Conservation (phyloP, 2,113 vertebrate species). For the Oreochromis niloticus region DNA sequence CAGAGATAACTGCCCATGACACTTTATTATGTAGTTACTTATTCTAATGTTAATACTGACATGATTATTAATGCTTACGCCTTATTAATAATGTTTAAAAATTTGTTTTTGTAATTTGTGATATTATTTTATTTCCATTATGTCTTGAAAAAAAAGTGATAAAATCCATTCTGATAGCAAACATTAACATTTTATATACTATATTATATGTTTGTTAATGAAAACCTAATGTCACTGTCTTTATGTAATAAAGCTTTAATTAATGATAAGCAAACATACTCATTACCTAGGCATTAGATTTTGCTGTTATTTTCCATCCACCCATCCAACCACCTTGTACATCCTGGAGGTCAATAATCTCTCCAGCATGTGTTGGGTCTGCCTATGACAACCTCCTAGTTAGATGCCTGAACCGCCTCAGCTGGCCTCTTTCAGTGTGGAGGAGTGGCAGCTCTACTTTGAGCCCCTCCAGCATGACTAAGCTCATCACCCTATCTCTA, state of each 20-base stretch:
- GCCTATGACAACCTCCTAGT: background rate
- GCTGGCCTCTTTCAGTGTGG: background rate
- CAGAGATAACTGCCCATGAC: background rate
- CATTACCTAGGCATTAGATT: background rate
- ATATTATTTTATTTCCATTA: background rate
- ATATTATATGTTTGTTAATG: background rate
- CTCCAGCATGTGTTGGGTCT: background rate
- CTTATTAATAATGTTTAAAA: background rate
- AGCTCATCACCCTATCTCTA: background rate
- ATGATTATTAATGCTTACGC: background rate
- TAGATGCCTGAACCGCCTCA: background rate
- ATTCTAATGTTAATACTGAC: background rate
- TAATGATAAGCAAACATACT: background rate
- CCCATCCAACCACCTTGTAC: background rate
- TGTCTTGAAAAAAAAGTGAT: background rate
- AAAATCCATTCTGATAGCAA: background rate
- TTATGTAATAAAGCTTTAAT: background rate
- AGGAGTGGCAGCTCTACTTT: background rate
- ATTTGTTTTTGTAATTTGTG: background rate
- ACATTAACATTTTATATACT: background rate
- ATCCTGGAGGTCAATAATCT: background rate
- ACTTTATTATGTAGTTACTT: background rate
- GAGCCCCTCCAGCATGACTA: background rate
- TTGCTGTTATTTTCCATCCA: background rate
- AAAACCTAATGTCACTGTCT: background rate